phyloP scores from a whole-genome alignment of 92 coral and sea anemone species.

The Phenganax subtilis region DNA sequence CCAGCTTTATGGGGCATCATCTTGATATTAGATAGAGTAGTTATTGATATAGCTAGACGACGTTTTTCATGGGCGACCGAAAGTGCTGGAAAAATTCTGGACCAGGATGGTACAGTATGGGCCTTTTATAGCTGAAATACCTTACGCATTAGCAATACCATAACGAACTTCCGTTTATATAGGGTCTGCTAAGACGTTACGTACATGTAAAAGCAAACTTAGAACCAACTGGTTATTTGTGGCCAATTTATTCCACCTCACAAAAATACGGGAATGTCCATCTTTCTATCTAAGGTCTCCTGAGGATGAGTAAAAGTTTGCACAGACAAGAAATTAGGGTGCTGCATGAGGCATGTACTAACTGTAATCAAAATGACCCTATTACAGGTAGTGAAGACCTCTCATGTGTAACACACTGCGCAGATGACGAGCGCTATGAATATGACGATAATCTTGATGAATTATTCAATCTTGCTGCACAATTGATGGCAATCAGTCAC shows the following conservation, averaged over 20 bases:
- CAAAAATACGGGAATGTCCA: too few species aligned
- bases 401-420: constrained; percentile 25
- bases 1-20: constrained; percentile 93
- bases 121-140: background rate
- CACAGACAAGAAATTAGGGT: background rate
- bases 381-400: constrained; percentile 20
- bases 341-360: background rate
- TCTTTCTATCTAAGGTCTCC: background rate
- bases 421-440: constrained; percentile 79
- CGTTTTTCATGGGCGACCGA: constrained; percentile 77
- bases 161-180: background rate
- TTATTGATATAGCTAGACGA: constrained; percentile 71
- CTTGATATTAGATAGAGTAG: constrained; percentile 71
- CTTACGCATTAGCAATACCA: background rate
- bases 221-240: background rate
- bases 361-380: background rate
- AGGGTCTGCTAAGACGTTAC: background rate
- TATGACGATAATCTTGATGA: constrained; percentile 90
- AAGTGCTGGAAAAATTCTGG: constrained; percentile 26
- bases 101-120: constrained; percentile 1
- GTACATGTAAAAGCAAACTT: background rate
- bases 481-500: constrained; percentile 47
- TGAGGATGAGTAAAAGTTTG: background rate
- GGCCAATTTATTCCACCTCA: too few species aligned
- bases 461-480: constrained; percentile 71